phyloP scores from a whole-genome alignment of 2,113 vertebrate species.

The Bettongia penicillata region DNA sequence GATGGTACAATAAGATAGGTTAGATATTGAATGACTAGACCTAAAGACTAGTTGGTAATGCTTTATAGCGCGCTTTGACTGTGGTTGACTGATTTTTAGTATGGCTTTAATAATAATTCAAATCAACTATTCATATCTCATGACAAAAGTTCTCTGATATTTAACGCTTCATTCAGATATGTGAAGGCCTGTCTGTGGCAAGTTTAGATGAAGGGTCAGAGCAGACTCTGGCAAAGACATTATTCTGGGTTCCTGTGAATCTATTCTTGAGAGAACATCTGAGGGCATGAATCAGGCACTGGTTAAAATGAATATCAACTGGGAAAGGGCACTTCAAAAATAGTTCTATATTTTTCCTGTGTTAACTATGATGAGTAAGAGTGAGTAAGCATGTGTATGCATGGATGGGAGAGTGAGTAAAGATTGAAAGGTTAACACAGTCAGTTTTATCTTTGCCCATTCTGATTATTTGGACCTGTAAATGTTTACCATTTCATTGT shows the following conservation, averaged over 20 bases:
- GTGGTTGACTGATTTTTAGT: not conserved
- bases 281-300: not conserved
- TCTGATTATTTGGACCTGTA: not conserved
- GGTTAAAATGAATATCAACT: not conserved
- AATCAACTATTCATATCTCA: not conserved
- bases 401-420: not conserved
- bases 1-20: not conserved
- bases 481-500: constrained; percentile 5
- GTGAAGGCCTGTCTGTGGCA: not conserved
- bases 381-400: not conserved
- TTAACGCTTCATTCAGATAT: not conserved
- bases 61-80: not conserved
- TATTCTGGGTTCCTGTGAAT: not conserved
- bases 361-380: not conserved
- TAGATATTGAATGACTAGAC: not conserved
- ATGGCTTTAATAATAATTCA: not conserved
- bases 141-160: not conserved
- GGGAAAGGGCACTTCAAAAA: not conserved
- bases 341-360: not conserved
- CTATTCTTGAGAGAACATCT: not conserved
- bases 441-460: not conserved
- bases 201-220: not conserved
- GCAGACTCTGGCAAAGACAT: not conserved
- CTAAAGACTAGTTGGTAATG: not conserved
- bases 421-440: not conserved